phyloP scores from a whole-genome alignment of 2,888 invertebrate species.

The Acrobasis consociella region DNA sequence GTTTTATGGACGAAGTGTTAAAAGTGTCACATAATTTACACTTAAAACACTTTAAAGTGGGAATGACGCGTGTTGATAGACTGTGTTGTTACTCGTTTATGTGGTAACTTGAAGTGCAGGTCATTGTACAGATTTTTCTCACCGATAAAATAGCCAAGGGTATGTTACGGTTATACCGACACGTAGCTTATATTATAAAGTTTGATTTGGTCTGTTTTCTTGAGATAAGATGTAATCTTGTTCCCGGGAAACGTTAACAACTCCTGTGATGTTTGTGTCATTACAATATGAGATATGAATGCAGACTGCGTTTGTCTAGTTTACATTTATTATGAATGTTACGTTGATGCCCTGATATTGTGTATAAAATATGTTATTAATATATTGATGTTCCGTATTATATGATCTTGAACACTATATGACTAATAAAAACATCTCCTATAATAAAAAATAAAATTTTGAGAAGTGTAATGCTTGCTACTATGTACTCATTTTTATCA shows the following conservation, averaged over 20 bases:
- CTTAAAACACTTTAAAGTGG: conserved; percentile 9
- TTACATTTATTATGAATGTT: not conserved
- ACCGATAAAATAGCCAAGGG: conserved; percentile 17
- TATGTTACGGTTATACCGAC: conserved; percentile 14
- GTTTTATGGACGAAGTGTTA: conserved; percentile 1
- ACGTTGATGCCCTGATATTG: not conserved
- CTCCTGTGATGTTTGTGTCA: not conserved
- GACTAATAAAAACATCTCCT: too few species aligned
- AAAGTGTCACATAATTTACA: conserved; percentile 17
- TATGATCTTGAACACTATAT: too few species aligned
- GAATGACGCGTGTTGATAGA: not conserved
- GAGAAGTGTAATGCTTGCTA: too few species aligned
- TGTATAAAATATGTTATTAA: too few species aligned
- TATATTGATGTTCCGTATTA: too few species aligned
- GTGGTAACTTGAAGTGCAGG: conserved; percentile 10
- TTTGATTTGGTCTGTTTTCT: conserved; percentile 9
- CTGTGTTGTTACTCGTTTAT: conserved; percentile 8
- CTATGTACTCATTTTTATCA: too few species aligned
- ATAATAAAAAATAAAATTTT: too few species aligned
- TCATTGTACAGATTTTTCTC: conserved; percentile 24
- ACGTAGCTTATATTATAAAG: conserved; percentile 3
- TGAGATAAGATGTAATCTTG: conserved; percentile 5
- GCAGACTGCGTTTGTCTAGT: not conserved
- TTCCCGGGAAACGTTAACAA: conserved; percentile 13
- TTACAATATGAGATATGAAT: conserved; percentile 5